Evolutionary conservation across 2,888 invertebrate genomes (phyloP).

Genomic region (Drosophila borealis): DNA sequence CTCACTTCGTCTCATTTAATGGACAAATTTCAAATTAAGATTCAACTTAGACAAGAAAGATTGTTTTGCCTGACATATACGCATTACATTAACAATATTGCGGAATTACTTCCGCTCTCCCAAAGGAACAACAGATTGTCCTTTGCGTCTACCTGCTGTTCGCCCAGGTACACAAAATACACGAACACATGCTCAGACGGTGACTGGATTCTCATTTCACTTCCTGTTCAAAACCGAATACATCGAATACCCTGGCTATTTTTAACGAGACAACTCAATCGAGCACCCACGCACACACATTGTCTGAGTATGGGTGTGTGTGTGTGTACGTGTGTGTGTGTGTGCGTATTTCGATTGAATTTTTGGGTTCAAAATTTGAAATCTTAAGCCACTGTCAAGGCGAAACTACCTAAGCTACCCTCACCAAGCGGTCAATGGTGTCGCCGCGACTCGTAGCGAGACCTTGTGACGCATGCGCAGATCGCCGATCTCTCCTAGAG

Average conservation of each 20-base stretch:
- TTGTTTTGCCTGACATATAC: neutral
- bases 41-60: no score
- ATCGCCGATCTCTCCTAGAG: neutral
- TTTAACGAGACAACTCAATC: slow-evolving; percentile 64
- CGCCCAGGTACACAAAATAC: neutral
- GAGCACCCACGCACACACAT: slow-evolving; percentile 20
- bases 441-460: slow-evolving; percentile 14
- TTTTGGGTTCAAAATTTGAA: slow-evolving; percentile 47
- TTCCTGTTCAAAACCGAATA: slow-evolving; percentile 52
- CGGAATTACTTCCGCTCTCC: slow-evolving; percentile 52
- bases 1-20: neutral
- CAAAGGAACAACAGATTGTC: slow-evolving; percentile 23
- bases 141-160: slow-evolving; percentile 39
- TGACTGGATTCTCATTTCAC: slow-evolving; percentile 64
- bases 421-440: slow-evolving; percentile 39
- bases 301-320: neutral
- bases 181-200: slow-evolving; percentile 32
- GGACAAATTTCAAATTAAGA: neutral
- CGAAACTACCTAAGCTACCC: slow-evolving; percentile 68
- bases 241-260: slow-evolving; percentile 48
- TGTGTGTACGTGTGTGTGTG: slow-evolving; percentile 15
- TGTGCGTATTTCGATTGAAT: slow-evolving; percentile 39
- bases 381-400: slow-evolving; percentile 70
- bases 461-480: slow-evolving; percentile 53
- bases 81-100: slow-evolving; percentile 8